Percentiles rank a stretch among this genome's conserved stretches.
These are phyloP conservation scores for Bellardia bayeri DNA, from an alignment of 2,888 invertebrate species.

Conservation along the genomic window DNA sequence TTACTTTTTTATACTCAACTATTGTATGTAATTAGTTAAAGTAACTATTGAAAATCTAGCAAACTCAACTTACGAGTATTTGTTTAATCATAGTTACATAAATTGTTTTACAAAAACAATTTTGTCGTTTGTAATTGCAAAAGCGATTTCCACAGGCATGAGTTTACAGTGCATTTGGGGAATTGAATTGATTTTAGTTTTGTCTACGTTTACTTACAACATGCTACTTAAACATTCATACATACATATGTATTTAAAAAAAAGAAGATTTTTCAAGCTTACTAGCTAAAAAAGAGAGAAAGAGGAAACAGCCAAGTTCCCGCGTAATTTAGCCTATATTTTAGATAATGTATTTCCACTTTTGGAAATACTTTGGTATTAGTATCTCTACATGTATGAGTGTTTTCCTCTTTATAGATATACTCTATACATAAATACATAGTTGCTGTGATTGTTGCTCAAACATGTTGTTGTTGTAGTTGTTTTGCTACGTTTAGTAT, in stretches of 20 bases:
- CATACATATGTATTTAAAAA: neutral
- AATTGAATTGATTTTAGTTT: slow-evolving; percentile 45
- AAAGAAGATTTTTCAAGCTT: neutral
- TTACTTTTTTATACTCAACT: no score
- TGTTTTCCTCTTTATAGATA: neutral
- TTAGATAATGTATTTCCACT: slow-evolving; percentile 45
- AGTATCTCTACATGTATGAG: neutral
- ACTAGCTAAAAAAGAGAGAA: neutral
- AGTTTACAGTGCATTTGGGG: neutral
- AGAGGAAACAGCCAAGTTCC: slow-evolving; percentile 17
- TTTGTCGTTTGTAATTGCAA: no score
- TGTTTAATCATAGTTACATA: no score
- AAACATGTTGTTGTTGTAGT: neutral
- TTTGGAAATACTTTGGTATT: slow-evolving; percentile 32
- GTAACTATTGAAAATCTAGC: no score
- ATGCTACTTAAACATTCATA: no score
- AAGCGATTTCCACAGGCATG: neutral
- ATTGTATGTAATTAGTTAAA: no score
- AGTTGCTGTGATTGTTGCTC: neutral
- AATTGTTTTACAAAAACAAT: no score
- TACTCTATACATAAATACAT: neutral
- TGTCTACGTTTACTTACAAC: no score
- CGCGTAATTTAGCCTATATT: slow-evolving; percentile 54
- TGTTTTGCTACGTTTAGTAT: slow-evolving; percentile 30
- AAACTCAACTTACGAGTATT: no score